Evolutionary conservation across 2,797 vertebrate species (phyloP), one percentile per base, ranked within the genome.

Genomic region (Poeciliopsis infans): DNA sequence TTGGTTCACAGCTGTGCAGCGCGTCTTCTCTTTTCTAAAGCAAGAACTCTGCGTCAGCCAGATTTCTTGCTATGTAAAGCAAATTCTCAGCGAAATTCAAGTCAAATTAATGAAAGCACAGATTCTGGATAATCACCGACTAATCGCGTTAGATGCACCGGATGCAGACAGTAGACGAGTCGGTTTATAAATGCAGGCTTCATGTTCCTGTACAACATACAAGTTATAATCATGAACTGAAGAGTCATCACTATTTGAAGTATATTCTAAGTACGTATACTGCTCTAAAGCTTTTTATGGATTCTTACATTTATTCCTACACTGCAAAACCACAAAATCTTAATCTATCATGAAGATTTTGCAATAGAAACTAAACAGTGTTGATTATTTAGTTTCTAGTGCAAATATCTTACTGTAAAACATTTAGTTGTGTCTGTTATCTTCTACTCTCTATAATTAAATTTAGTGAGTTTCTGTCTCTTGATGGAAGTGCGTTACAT

Each of bases 41-140:
- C 28, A 59, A 85, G 83, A 80, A 78, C 53, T 46, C 49, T 12
- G 41, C 77, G 78, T 87, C 74, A 78, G 79, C 79, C 73, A 41
- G 43, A 87, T 68, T 87, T 57, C 36, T 72, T 83, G 79, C 70
- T 45, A 72, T 55, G 51, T 57, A 79, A 78, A 81, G 69, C 55
- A 43, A 64, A 74, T 80, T 79, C 75, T 69, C 11, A 55, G 11
- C 75, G 46, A 46, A 79, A 88, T 86, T 87, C 46, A 78, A 76
- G 87, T 79, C 53, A 15, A 87, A 85, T 77, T 45, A 84, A 64
- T 73, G 77, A 55, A 74, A 31, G 39, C 59, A 75, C 82, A 83
- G 47, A 78, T 87, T 91, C 77, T 59, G 70, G 76, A 80, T 84
- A 83, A 86, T 87, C 86, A 84, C 72, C 66, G 75, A 71, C 78